These are phyloP conservation scores for Apocrypta bakeri DNA, from an alignment of 1,140 invertebrate species.

Conservation along the genomic window DNA sequence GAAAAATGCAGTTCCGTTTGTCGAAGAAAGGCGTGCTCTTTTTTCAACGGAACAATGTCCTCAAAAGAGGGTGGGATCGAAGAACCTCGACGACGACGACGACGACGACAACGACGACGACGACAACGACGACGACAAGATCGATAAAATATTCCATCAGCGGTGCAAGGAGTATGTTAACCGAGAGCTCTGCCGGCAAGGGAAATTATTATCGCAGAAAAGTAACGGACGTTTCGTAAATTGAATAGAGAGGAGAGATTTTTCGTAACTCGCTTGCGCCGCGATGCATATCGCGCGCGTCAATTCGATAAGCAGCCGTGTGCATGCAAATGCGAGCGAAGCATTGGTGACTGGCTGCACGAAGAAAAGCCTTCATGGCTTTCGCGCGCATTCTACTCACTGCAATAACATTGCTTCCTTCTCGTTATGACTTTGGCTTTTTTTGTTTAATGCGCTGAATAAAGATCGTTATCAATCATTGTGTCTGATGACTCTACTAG, in stretches of 20 bases:
- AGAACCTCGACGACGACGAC: no score
- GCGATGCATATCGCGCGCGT: neutral
- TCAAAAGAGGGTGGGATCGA: neutral
- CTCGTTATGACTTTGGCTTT: neutral
- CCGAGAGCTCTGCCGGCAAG: neutral
- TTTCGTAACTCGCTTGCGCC: neutral
- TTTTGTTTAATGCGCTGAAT: no score
- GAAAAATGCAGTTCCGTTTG: conserved; percentile 37
- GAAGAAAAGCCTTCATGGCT: neutral
- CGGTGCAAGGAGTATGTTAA: neutral
- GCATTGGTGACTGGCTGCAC: neutral
- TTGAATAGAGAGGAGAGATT: conserved; percentile 31
- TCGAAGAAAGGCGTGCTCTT: neutral
- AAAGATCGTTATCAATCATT: no score
- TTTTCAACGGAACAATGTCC: conserved; percentile 24
- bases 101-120: neutral
- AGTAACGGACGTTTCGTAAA: conserved; percentile 30
- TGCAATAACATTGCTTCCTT: neutral
- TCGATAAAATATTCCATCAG: conserved; percentile 38
- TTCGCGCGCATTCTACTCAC: neutral
- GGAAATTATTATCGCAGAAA: conserved; percentile 8
- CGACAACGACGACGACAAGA: neutral
- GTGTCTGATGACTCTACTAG: no score
- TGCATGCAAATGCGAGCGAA: neutral
- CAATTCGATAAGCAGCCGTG: conserved; percentile 44